Conservation (phyloP, 2,113 vertebrate species). For the Daboia siamensis region DNA sequence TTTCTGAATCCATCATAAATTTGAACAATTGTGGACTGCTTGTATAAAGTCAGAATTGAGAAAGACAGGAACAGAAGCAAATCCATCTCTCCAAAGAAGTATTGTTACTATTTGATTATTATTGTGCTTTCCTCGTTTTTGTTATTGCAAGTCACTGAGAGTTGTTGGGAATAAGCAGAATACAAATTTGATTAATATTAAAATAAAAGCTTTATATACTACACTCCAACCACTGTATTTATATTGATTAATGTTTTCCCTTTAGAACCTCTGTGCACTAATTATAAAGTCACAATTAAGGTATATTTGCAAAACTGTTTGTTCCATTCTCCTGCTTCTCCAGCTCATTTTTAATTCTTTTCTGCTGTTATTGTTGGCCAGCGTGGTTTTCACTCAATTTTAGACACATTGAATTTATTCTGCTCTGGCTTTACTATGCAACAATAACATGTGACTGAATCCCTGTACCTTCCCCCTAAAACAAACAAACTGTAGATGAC, state of each 20-base stretch:
- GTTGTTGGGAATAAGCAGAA: not conserved
- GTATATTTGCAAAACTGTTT: not conserved
- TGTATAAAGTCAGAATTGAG: not conserved
- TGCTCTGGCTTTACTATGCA: slow-evolving; percentile 5
- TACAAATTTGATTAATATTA: not conserved
- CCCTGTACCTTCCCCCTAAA: not conserved
- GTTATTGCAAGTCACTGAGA: not conserved
- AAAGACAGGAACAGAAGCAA: not conserved
- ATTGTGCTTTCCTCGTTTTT: not conserved
- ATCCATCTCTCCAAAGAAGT: not conserved
- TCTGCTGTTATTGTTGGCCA: slow-evolving; percentile 24
- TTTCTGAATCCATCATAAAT: not conserved
- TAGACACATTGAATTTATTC: slow-evolving; percentile 12
- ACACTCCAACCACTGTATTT: not conserved
- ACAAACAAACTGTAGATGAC: slow-evolving; percentile 23
- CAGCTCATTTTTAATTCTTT: slow-evolving; percentile 12
- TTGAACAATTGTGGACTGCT: not conserved
- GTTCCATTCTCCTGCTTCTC: not conserved
- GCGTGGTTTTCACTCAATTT: slow-evolving; percentile 31
- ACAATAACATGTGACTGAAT: not conserved
- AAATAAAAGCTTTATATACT: not conserved
- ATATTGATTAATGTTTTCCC: not conserved
- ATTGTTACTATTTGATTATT: not conserved
- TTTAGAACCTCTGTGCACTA: not conserved
- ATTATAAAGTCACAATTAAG: not conserved